Evolutionary conservation across 2,888 invertebrate genomes (phyloP), one percentile per base, ranked within the genome.

Genomic region (Drosophila acutilabella): DNA sequence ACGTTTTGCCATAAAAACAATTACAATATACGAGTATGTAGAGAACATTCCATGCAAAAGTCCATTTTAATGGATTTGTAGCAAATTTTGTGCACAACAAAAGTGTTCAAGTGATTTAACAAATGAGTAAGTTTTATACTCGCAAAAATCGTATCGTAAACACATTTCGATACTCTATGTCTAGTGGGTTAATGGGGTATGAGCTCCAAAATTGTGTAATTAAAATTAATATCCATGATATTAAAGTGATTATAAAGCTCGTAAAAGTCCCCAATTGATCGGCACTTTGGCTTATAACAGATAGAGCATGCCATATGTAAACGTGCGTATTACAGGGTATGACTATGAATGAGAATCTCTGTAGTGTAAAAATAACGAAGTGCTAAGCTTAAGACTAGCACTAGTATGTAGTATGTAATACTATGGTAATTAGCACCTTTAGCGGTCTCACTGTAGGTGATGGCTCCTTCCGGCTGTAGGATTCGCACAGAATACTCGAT

Each of bases 1-100:
- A 52, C 50, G 74, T 26, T 14, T 45, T 16, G 78, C 52, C 51
- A 56, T 74, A 74, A 77, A 77, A 60, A 1, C 60, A 71, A 60
- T 60, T 71, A 51, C 48, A 50, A 30, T 36, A 50, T 42, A 36
- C 36, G 13, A 13, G 10, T 45, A 65, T 10, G 36, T 36, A 36
- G 13, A 13, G 4, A 44, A 18, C n/a, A 30, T 30, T 44, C 42
- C 18, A 47, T 26, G 26, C 36, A 36, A 30, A 41, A 18, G 45
- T 18, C 11, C 13, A 42, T 33, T 23, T 36, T 23, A 48, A 58
- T 53, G 42, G 18, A 58, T 40, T 8, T 26, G 36, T 47, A 11
- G 57, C 47, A 18, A 62, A 38, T 16, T 11, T 42, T 36, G 36
- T 8, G 10, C 38, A 33, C 30, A 18, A 44, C 18, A 23, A 23